A percentile compares a stretch with the other conserved stretches of the same genome.
phyloP scores from a whole-genome alignment of 2,113 vertebrate genomes.

The Raja brachyura region DNA sequence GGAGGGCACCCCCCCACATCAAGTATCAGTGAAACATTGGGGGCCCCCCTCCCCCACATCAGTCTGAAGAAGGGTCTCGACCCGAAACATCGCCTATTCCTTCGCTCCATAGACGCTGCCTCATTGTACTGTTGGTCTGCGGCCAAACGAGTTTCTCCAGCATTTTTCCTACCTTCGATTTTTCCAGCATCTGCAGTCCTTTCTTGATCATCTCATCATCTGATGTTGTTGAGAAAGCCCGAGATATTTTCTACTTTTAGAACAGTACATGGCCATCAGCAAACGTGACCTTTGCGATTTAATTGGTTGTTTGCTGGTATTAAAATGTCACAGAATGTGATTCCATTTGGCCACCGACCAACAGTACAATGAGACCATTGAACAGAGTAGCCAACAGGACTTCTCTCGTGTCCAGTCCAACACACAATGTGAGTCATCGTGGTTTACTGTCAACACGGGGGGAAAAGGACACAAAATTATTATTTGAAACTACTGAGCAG shows the following conservation, averaged over 20 bases:
- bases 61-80: no score
- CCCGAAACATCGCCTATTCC: no score
- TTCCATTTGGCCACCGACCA: background rate
- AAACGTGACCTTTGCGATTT: background rate
- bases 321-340: background rate
- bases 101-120: no score
- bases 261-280: background rate
- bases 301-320: background rate
- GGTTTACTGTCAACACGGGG: slow-evolving; percentile 8
- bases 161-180: no score
- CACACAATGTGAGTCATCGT: background rate
- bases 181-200: no score
- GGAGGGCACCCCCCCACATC: no score
- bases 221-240: background rate
- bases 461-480: background rate
- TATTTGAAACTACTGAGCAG: background rate
- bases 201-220: background rate
- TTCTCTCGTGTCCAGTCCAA: background rate
- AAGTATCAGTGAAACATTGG: no score
- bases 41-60: no score
- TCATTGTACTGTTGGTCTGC: no score
- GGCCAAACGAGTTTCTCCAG: no score
- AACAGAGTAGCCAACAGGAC: background rate
- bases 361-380: background rate
- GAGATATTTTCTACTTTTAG: background rate